Evolutionary conservation across 2,888 invertebrate species (phyloP).

Genomic region (Dynastes tityus): DNA sequence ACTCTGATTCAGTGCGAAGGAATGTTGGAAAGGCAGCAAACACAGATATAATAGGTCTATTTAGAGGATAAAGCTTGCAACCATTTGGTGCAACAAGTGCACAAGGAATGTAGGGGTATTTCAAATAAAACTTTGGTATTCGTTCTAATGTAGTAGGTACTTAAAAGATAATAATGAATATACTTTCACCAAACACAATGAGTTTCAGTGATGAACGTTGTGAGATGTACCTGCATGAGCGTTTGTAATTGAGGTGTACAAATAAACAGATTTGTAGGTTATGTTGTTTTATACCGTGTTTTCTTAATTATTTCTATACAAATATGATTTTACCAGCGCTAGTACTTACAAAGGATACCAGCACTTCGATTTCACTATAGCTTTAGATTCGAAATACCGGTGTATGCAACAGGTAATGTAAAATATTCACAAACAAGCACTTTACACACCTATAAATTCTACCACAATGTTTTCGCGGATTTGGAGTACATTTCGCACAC

Average conservation of each 20-base stretch:
- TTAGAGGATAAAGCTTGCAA: not conserved
- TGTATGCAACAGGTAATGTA: slow-evolving; percentile 34
- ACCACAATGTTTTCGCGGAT: slow-evolving; percentile 27
- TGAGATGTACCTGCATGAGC: not conserved
- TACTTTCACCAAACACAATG: not conserved
- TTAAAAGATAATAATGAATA: not conserved
- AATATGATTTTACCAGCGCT: slow-evolving; percentile 13
- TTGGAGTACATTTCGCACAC: slow-evolving; percentile 23
- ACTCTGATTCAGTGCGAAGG: slow-evolving; percentile 29
- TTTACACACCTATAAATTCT: slow-evolving; percentile 38
- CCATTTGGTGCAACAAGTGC: slow-evolving; percentile 14
- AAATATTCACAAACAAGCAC: slow-evolving; percentile 35
- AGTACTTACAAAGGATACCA: slow-evolving; percentile 34
- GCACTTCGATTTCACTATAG: slow-evolving; percentile 15
- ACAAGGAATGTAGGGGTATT: not conserved
- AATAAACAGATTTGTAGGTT: slow-evolving; percentile 17
- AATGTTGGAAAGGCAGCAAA: slow-evolving; percentile 30
- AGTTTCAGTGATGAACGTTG: not conserved
- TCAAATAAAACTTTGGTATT: too few relatives aligned
- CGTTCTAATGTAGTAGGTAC: too few relatives aligned
- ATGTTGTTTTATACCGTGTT: slow-evolving; percentile 12
- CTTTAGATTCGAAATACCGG: slow-evolving; percentile 30
- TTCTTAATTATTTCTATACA: not conserved
- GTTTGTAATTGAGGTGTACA: not conserved
- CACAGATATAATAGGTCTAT: not conserved